A percentile compares a stretch with the other conserved stretches of the same genome.
Conservation (phyloP, 2,888 invertebrate species). For the Polydrusus pterygomalis region DNA sequence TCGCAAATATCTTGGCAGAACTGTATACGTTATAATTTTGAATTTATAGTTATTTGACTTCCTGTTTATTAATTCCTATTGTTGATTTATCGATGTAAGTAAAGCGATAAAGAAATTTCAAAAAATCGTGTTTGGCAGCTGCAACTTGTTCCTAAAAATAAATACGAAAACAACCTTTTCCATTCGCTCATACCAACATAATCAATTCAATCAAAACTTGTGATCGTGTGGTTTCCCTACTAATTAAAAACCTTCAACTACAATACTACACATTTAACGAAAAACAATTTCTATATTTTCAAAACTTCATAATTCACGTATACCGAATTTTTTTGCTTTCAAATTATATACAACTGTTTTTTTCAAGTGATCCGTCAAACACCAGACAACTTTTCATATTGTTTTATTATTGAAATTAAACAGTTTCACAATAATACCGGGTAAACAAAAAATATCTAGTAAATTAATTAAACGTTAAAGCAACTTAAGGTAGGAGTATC, state of each 20-base stretch:
- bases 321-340: conserved; percentile 69
- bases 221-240: conserved; percentile 37
- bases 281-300: conserved; percentile 71
- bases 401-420: neutral
- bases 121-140: conserved; percentile 29
- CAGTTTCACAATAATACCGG: neutral
- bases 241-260: conserved; percentile 52
- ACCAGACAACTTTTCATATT: neutral
- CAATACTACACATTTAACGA: conserved; percentile 64
- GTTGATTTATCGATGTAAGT: too few species aligned
- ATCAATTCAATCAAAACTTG: conserved; percentile 31
- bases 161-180: conserved; percentile 27
- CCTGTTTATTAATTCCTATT: neutral
- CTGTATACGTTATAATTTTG: too few species aligned
- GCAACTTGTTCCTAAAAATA: conserved; percentile 37
- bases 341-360: conserved; percentile 66
- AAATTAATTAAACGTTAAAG: too few species aligned
- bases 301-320: conserved; percentile 72
- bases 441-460: too few species aligned
- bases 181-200: conserved; percentile 24
- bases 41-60: neutral
- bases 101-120: neutral
- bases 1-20: too few species aligned
- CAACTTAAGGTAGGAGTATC: too few species aligned
- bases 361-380: conserved; percentile 38